A percentile compares a stretch with the other conserved stretches of the same genome.
These are phyloP conservation scores for Caloenas nicobarica DNA, from an alignment of 2,113 vertebrate genomes.

Conservation along the genomic window DNA sequence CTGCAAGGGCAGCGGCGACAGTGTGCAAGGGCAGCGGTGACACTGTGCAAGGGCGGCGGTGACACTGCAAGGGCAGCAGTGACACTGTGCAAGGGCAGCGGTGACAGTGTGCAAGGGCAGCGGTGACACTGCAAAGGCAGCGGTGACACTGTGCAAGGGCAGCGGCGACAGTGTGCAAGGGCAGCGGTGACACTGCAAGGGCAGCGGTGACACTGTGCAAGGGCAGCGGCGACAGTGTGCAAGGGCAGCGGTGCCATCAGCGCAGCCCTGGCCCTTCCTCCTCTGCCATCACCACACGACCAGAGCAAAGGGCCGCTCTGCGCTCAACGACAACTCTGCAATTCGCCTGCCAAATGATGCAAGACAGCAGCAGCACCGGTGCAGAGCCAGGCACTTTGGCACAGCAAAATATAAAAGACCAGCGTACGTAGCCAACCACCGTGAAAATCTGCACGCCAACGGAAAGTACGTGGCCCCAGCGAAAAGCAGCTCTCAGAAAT, in stretches of 20 bases:
- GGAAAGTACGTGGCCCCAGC: rapidly evolving
- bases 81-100: too few relatives aligned
- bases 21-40: too few relatives aligned
- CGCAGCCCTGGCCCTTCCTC: slow-evolving; percentile 37
- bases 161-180: too few relatives aligned
- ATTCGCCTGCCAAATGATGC: not conserved
- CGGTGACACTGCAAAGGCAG: too few relatives aligned
- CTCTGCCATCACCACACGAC: not conserved
- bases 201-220: too few relatives aligned
- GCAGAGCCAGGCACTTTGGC: not conserved
- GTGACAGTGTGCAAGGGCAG: too few relatives aligned
- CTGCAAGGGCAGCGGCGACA: too few relatives aligned
- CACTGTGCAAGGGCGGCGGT: too few relatives aligned
- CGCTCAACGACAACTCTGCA: not conserved
- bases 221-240: too few relatives aligned
- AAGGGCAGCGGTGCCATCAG: not conserved
- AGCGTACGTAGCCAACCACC: rapidly evolving
- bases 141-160: too few relatives aligned
- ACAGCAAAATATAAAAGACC: not conserved
- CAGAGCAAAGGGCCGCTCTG: not conserved
- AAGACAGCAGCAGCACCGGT: not conserved
- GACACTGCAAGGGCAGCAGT: too few relatives aligned
- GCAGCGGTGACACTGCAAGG: too few relatives aligned
- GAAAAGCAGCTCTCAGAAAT: not conserved
- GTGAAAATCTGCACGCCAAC: not conserved